Base-by-base conservation (phyloP, 2,888 invertebrate genomes). In the Plebejus anna region DNA sequence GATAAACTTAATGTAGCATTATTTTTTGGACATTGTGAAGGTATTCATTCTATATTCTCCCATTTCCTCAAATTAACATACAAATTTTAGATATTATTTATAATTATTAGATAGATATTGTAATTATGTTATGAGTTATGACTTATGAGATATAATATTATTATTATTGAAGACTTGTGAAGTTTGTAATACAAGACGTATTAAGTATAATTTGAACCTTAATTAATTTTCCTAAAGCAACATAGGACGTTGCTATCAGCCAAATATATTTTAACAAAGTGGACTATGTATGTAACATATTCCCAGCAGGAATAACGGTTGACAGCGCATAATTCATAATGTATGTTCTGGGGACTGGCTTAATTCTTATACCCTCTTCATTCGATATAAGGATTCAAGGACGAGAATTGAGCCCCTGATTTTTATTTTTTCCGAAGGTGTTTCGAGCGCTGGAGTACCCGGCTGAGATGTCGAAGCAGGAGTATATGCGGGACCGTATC, bases 361-460 rank as follows among this genome's bases (percentile, higher is more conserved):
- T 51, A 51, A 55, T 55, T 55, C 55, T 55, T 13, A 55, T 55
- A 55, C 55, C 55, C 16, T 16, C 55, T 13, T 55, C 55, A 55
- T 4, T 16, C 16, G 16, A 4, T 16, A 4, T 55, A 55, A 55
- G 16, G 55, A 55, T 55, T 47, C 9, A 9, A 47, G 55, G 4
- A 47, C 9, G 47, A 47, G 47, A 47, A 47, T 55, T 55, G 16
- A 16, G 55, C 55, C 16, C 38, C 16, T 55, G 55, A 55, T 70
- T 76, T 78, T n/a, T 38, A 77, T 78, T 76, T 81, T 81, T 81
- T 78, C 84, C 86, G 47, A 85, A 97, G 97, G 96, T 97, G 77
- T 97, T 97, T 85, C 95, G 96, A 70, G 95, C 96, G 75, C 92
- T 97, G 78, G 97, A 97, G 88, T 95, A 96, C 82, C 97, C 97